These are phyloP conservation scores for Apodemia duryi DNA, from an alignment of 2,888 invertebrate genomes.

Conservation along the genomic window DNA sequence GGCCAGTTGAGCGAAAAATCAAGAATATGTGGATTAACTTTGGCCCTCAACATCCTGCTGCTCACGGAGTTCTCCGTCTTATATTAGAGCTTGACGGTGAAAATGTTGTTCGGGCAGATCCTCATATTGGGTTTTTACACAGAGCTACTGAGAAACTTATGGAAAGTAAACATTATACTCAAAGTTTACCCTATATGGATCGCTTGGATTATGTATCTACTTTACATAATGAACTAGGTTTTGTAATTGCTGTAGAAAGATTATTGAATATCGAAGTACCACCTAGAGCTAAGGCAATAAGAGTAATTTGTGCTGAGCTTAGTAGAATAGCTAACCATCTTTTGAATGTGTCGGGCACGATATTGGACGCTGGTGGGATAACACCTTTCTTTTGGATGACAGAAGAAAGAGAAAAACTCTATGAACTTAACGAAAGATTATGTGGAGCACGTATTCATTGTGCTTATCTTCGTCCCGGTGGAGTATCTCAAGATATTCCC, in stretches of 20 bases:
- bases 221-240: conserved; percentile 89
- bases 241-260: conserved; percentile 89
- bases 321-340: conserved; percentile 90
- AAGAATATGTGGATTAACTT: conserved; percentile 88
- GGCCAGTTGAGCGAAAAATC: conserved; percentile 78
- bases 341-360: conserved; percentile 85
- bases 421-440: conserved; percentile 90
- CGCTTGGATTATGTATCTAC: conserved; percentile 92
- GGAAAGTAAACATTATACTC: conserved; percentile 92
- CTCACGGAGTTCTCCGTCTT: conserved; percentile 91
- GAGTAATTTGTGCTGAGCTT: conserved; percentile 87
- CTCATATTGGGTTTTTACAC: conserved; percentile 92
- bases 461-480: conserved; percentile 90
- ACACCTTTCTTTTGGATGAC: conserved; percentile 96
- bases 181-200: conserved; percentile 92
- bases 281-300: conserved; percentile 87
- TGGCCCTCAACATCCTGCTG: conserved; percentile 94
- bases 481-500: conserved; percentile 81
- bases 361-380: conserved; percentile 91
- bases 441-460: conserved; percentile 92
- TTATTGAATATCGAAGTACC: conserved; percentile 88
- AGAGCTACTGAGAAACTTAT: conserved; percentile 94
- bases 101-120: conserved; percentile 87
- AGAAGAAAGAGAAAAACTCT: conserved; percentile 92
- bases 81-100: conserved; percentile 91